Evolutionary conservation across 2,113 vertebrate species (phyloP).

Genomic region (Albula goreensis): DNA sequence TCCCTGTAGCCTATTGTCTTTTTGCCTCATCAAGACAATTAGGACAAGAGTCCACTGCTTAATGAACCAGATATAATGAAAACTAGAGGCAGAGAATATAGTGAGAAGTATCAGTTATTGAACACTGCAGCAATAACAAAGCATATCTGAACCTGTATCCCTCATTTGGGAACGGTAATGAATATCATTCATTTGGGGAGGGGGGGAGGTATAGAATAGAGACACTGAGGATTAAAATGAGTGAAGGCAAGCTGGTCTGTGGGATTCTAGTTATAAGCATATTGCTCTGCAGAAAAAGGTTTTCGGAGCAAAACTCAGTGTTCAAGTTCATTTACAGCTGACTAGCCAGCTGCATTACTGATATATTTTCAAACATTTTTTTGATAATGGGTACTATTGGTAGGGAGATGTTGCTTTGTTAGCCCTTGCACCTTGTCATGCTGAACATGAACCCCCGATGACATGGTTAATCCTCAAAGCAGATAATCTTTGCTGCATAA

Average conservation of each 20-base stretch:
- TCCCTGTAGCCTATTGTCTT: not conserved
- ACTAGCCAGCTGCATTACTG: not conserved
- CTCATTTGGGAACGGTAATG: no score
- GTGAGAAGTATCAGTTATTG: not conserved
- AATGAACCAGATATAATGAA: conserved; percentile 25
- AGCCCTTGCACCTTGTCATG: not conserved
- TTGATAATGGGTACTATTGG: not conserved
- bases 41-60: not conserved
- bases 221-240: not conserved
- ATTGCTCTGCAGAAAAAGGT: no score
- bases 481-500: not conserved
- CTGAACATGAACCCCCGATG: not conserved
- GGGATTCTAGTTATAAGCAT: no score
- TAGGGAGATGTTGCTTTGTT: not conserved
- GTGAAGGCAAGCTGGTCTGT: no score
- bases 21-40: conserved; percentile 17
- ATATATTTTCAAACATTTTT: not conserved
- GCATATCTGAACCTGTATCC: no score
- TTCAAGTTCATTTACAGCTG: not conserved
- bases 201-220: not conserved
- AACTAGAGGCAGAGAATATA: not conserved
- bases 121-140: no score
- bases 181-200: not conserved
- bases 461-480: not conserved
- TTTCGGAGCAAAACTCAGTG: not conserved